phyloP scores from a whole-genome alignment of 2,888 invertebrate species.

The Amaurobius ferox region DNA sequence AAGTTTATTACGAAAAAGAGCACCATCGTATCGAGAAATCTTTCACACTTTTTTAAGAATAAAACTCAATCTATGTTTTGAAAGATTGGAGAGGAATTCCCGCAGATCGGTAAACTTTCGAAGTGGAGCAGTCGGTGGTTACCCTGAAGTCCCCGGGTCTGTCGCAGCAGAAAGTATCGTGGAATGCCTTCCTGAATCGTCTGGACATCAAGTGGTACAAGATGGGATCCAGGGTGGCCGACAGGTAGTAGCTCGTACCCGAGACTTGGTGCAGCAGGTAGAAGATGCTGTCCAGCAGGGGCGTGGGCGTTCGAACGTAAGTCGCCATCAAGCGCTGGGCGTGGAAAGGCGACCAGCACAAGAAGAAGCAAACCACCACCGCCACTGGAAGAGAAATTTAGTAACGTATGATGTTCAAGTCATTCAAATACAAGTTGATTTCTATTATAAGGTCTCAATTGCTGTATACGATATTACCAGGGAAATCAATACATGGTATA shows the following conservation, averaged over 20 bases:
- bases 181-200: conserved; percentile 94
- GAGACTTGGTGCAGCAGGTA: conserved; percentile 87
- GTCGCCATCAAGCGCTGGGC: conserved; percentile 82
- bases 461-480: too few species aligned
- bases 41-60: too few species aligned
- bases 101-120: neutral
- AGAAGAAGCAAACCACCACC: conserved; percentile 87
- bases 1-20: too few species aligned
- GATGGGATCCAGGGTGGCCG: conserved; percentile 94
- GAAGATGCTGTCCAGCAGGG: conserved; percentile 80
- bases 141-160: neutral
- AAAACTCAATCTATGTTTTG: too few species aligned
- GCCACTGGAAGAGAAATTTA: conserved; percentile 78
- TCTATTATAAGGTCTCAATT: too few species aligned
- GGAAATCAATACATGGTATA: too few species aligned
- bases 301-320: conserved; percentile 77
- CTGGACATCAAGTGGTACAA: conserved; percentile 92
- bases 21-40: too few species aligned
- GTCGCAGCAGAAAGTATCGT: conserved; percentile 80
- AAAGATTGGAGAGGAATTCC: neutral
- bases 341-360: conserved; percentile 95
- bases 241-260: conserved; percentile 92
- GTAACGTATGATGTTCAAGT: too few species aligned
- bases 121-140: neutral
- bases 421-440: too few species aligned